phyloP scores from a whole-genome alignment of 1,140 invertebrate species.

The Diorhabda sublineata region DNA sequence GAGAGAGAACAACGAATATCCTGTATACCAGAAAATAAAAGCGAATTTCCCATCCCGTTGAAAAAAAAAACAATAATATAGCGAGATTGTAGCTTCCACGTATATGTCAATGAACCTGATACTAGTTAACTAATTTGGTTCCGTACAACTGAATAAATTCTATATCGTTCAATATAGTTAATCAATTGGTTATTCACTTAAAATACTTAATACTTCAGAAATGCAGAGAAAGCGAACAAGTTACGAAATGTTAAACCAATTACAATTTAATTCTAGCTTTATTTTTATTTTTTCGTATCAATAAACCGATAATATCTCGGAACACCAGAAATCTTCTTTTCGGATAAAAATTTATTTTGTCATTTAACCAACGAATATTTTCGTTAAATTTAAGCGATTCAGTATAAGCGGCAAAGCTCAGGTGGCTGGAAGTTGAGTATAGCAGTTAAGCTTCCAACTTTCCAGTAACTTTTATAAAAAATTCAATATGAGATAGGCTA shows the following conservation, averaged over 20 bases:
- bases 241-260: neutral
- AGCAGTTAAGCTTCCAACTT: conserved; percentile 22
- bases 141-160: too few relatives aligned
- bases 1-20: too few relatives aligned
- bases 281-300: neutral
- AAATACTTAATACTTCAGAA: too few relatives aligned
- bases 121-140: too few relatives aligned
- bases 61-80: too few relatives aligned
- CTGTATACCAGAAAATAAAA: too few relatives aligned
- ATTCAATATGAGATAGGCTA: conserved; percentile 29
- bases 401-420: conserved; percentile 20
- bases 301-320: neutral
- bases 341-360: conserved; percentile 1
- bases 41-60: too few relatives aligned
- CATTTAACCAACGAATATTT: neutral
- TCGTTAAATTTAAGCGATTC: neutral
- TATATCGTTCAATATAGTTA: too few relatives aligned
- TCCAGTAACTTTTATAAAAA: conserved; percentile 26
- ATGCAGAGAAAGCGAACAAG: too few relatives aligned
- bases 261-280: neutral
- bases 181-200: too few relatives aligned
- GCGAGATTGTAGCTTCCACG: too few relatives aligned
- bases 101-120: too few relatives aligned
- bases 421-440: conserved; percentile 24
- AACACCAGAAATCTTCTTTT: neutral